These are phyloP conservation scores for Pachydiplax longipennis DNA, from an alignment of 2,888 invertebrate species.

Conservation along the genomic window DNA sequence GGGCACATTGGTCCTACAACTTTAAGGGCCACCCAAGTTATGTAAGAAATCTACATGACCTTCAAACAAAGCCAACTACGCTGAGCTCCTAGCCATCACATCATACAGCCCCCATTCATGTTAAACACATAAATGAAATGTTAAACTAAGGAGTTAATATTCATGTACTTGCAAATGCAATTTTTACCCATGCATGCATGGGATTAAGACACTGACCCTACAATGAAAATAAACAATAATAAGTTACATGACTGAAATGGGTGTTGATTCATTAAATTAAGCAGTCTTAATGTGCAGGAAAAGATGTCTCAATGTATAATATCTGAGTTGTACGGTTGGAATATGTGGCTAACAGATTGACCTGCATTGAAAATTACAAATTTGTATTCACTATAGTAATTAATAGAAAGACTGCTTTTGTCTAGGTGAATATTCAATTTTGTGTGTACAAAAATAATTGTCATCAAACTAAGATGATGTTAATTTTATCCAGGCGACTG, in stretches of 20 bases:
- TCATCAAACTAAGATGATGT: not conserved
- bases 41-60: not conserved
- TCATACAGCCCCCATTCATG: constrained; percentile 9
- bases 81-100: not conserved
- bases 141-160: not conserved
- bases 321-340: not conserved
- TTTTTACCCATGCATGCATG: constrained; percentile 1
- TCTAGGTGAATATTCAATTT: not conserved
- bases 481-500: not conserved
- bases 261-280: not conserved
- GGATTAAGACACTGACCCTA: not conserved
- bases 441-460: not conserved
- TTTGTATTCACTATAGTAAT: constrained; percentile 4
- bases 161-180: not conserved
- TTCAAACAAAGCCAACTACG: constrained; percentile 39
- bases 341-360: not conserved
- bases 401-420: constrained; percentile 21
- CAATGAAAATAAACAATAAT: not conserved
- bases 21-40: constrained; percentile 35
- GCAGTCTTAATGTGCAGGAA: not conserved
- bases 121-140: constrained; percentile 5
- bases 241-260: not conserved
- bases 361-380: not conserved
- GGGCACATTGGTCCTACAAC: constrained; percentile 24
- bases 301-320: not conserved